Evolutionary conservation across 2,888 invertebrate genomes (phyloP).

Genomic region (Dryadula phaetusa): DNA sequence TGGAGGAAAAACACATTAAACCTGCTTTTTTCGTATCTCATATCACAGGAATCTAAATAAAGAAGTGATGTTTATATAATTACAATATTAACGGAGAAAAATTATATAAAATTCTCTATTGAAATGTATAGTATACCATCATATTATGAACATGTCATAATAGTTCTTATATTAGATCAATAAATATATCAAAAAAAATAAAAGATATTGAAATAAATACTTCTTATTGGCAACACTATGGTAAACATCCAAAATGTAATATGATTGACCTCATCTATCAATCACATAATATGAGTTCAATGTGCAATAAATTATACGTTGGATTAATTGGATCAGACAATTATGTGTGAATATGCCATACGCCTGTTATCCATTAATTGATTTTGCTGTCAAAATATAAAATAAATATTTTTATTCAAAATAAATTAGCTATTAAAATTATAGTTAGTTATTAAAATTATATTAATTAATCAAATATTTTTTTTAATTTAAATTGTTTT

Average conservation of each 20-base stretch:
- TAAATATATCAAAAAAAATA: neutral
- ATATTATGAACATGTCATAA: too few species aligned
- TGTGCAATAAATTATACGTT: conserved; percentile 6
- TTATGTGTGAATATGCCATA: conserved; percentile 7
- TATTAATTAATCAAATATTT: too few species aligned
- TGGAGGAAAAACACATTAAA: too few species aligned
- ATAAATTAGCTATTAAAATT: neutral
- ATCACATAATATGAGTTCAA: conserved; percentile 17
- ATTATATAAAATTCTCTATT: neutral
- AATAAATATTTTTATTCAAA: neutral
- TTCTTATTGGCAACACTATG: conserved; percentile 6
- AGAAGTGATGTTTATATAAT: too few species aligned
- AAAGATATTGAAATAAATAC: neutral
- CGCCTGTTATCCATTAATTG: conserved; percentile 20
- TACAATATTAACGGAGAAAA: too few species aligned
- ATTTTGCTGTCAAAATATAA: conserved; percentile 13
- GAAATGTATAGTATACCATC: neutral
- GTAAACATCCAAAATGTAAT: conserved; percentile 11
- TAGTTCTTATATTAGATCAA: too few species aligned
- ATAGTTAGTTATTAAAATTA: neutral
- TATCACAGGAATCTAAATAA: too few species aligned
- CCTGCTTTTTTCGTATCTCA: too few species aligned
- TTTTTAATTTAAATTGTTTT: too few species aligned
- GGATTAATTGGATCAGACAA: conserved; percentile 16
- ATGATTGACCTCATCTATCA: conserved; percentile 40